These are phyloP conservation scores for Hyaena hyaena DNA, from an alignment of 2,113 vertebrate species.

Conservation along the genomic window DNA sequence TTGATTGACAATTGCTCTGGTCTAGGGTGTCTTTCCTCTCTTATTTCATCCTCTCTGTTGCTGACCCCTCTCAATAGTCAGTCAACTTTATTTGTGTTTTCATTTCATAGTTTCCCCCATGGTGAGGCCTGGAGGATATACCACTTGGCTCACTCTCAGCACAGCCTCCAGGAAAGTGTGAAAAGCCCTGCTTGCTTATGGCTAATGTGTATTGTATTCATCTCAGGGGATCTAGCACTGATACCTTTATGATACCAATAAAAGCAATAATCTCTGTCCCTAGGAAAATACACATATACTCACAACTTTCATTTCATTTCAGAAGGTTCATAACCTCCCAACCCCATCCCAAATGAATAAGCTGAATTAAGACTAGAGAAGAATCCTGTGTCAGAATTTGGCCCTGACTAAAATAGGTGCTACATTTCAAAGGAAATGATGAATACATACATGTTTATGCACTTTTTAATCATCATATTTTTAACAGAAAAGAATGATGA, in stretches of 20 bases:
- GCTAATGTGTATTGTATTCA: neutral
- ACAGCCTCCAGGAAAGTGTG: neutral
- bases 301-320: neutral
- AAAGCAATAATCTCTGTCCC: neutral
- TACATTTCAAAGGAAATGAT: neutral
- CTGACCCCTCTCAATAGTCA: neutral
- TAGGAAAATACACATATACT: neutral
- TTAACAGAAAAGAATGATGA: neutral
- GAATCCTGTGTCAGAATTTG: neutral
- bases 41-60: neutral
- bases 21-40: neutral
- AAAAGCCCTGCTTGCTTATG: neutral
- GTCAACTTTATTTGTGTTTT: neutral
- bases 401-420: neutral
- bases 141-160: neutral
- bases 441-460: neutral
- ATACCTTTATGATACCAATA: neutral
- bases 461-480: neutral
- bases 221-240: neutral
- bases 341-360: neutral
- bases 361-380: neutral
- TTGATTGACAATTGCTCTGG: neutral
- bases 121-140: no score
- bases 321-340: neutral
- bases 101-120: neutral